Evolutionary conservation across 2,888 invertebrate species (phyloP).

Genomic region (Pomacea canaliculata): DNA sequence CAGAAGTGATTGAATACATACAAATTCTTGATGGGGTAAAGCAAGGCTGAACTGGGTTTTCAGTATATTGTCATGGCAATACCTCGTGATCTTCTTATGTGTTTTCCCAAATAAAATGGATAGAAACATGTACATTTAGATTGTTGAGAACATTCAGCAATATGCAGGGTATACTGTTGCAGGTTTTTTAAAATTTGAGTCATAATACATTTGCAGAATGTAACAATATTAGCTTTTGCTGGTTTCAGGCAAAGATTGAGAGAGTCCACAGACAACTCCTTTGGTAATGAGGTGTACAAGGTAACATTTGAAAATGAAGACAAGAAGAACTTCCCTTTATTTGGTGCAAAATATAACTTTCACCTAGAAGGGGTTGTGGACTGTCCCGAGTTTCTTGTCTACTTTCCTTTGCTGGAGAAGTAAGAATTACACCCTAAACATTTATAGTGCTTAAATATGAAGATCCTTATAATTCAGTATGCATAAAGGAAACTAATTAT

Average conservation of each 20-base stretch:
- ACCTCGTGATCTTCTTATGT: no score
- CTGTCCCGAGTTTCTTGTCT: slow-evolving; percentile 97
- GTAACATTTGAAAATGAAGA: slow-evolving; percentile 68
- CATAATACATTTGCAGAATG: no score
- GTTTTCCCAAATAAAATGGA: no score
- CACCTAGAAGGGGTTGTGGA: slow-evolving; percentile 95
- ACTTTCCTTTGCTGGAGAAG: slow-evolving; percentile 84
- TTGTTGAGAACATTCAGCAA: no score
- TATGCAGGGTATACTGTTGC: no score
- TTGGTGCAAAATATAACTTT: slow-evolving; percentile 97
- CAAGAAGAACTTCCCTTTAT: slow-evolving; percentile 77
- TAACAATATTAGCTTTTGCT: not conserved
- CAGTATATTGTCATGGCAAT: no score
- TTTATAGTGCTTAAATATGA: not conserved
- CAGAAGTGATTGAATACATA: no score
- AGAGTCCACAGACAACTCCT: slow-evolving; percentile 53
- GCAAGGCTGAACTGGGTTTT: no score
- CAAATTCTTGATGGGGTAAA: no score
- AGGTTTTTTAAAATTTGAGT: no score
- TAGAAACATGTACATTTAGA: no score
- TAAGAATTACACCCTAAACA: slow-evolving; percentile 37
- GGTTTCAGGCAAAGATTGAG: slow-evolving; percentile 57
- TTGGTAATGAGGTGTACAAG: slow-evolving; percentile 73
- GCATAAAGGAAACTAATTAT: not conserved
- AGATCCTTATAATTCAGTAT: not conserved